Base-by-base conservation (phyloP, 2,888 invertebrate species). In the Sphecodes monilicornis region DNA sequence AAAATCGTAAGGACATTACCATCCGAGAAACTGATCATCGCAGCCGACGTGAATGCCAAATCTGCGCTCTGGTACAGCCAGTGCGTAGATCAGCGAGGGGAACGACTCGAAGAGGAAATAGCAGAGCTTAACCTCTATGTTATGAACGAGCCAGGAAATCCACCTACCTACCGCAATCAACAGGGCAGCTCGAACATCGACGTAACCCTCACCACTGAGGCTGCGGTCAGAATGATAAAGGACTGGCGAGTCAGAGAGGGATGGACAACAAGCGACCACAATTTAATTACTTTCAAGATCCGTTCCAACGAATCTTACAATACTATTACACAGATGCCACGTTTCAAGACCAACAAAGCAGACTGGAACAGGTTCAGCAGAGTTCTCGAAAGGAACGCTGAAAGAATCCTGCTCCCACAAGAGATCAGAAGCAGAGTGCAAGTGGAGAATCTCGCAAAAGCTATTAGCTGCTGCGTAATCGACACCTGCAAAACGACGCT, bases 111-210 rank as follows among this genome's bases (percentile, higher is more conserved):
- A 13, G 29, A 57, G 26, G 5, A 0, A 0, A 8, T 57, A 10
- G 26, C 26, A 6, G 4, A 22, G 10, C 22, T 10, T 6, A 57
- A n/a, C 26, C 57, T 57, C 6, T n/a, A n/a, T 5, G n/a, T 32
- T 5, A 10, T 64, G 3, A 64, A 64, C 5, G 32, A 69, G 11
- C n/a, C 68, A 10, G 39, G 39, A 1, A 39, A 39, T 10, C 39
- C 39, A 39, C 39, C 39, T 1, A 39, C 39, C 10, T 39, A 1
- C 39, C 10, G 10, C 8, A 10, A 8, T 39, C 10, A 8, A 8
- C 22, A 11, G 39, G 84, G 86, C 0, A 16, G 43, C 18, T 78
- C 82, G 5, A 80, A 83, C 32, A 87, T 87, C 0, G 82, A 85
- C 16, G 41, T 87, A 0, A 87, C 79, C 1, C 2, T 85, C 3